Conservation (phyloP, 2,888 invertebrate species). For the Gnatocerus cornutus region DNA sequence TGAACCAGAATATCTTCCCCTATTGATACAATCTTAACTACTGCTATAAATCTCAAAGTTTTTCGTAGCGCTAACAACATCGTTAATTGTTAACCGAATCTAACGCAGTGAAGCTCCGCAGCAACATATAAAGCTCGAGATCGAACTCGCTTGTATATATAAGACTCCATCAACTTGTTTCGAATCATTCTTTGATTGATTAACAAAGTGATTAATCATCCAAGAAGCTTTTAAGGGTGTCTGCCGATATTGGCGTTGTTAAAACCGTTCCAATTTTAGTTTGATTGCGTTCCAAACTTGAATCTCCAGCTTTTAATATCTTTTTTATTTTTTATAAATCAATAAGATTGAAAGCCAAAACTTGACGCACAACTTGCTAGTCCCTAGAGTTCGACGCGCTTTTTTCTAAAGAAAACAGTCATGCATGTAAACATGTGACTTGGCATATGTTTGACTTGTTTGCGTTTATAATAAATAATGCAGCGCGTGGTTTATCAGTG, state of each 20-base stretch:
- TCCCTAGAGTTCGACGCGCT: slow-evolving; percentile 4
- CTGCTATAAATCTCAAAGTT: slow-evolving; percentile 35
- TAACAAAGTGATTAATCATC: slow-evolving; percentile 38
- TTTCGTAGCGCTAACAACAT: slow-evolving; percentile 36
- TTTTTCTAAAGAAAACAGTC: slow-evolving; percentile 14
- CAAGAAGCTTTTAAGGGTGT: slow-evolving; percentile 35
- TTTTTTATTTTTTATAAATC: slow-evolving; percentile 6
- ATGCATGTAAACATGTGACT: slow-evolving; percentile 22
- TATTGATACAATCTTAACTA: slow-evolving; percentile 11
- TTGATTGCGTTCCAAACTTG: slow-evolving; percentile 41
- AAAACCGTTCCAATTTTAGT: slow-evolving; percentile 24
- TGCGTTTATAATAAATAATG: slow-evolving; percentile 6
- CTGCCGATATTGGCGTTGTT: slow-evolving; percentile 24
- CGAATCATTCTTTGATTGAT: slow-evolving; percentile 31
- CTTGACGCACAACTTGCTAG: slow-evolving; percentile 18
- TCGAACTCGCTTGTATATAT: slow-evolving; percentile 14
- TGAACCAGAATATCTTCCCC: slow-evolving; percentile 15
- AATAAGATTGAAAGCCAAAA: slow-evolving; percentile 15
- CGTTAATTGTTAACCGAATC: slow-evolving; percentile 45
- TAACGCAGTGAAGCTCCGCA: background rate
- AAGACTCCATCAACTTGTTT: slow-evolving; percentile 12
- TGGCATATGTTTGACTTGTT: slow-evolving; percentile 34
- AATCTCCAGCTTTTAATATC: slow-evolving; percentile 16
- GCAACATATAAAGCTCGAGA: slow-evolving; percentile 27
- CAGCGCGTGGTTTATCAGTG: background rate